Conservation (phyloP, 2,888 invertebrate species). For the Halocaridina rubra region DNA sequence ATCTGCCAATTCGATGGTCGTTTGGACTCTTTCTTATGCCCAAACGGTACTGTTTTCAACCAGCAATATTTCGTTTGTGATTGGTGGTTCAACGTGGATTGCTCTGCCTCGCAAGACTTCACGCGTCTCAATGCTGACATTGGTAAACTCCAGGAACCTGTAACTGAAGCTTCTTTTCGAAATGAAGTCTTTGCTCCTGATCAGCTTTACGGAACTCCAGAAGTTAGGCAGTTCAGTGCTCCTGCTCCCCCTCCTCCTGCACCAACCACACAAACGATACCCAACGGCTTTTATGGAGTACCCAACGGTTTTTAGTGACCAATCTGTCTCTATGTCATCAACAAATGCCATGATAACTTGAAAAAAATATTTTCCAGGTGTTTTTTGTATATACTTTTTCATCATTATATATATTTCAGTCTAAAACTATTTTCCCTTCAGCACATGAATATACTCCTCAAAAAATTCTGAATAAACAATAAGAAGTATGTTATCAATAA, state of each 20-base stretch:
- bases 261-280: too few relatives aligned
- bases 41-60: background rate
- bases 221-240: background rate
- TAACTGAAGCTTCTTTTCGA: background rate
- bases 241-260: background rate
- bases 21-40: background rate
- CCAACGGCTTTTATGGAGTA: background rate
- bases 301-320: too few relatives aligned
- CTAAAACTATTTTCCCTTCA: too few relatives aligned
- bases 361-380: too few relatives aligned
- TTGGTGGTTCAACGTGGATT: constrained; percentile 47
- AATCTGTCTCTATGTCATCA: too few relatives aligned
- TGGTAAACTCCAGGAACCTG: background rate
- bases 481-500: too few relatives aligned
- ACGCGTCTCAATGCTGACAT: constrained; percentile 30
- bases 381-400: too few relatives aligned
- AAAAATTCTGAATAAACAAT: too few relatives aligned
- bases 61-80: background rate
- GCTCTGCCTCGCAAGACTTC: constrained; percentile 20
- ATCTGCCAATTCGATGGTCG: constrained; percentile 1
- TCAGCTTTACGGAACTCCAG: background rate
- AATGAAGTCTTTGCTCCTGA: background rate
- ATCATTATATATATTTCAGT: too few relatives aligned
- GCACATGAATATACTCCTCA: too few relatives aligned
- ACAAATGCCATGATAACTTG: too few relatives aligned